These are phyloP conservation scores for Griposia aprilina DNA, from an alignment of 2,888 invertebrate genomes.

Conservation along the genomic window DNA sequence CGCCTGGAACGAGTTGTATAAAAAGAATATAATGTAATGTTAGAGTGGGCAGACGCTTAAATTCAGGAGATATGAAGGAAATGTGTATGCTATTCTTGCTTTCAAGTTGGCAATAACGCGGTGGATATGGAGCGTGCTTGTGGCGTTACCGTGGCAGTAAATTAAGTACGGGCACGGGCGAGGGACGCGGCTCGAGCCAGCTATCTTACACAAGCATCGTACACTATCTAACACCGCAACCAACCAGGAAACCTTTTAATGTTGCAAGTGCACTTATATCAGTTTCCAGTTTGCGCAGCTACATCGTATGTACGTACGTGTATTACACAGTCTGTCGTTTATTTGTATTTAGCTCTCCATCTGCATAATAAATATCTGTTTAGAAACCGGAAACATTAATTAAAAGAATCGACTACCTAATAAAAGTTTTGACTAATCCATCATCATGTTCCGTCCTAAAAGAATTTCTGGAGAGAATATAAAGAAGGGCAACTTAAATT, in stretches of 20 bases:
- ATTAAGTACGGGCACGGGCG: conserved; percentile 83
- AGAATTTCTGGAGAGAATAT: conserved; percentile 81
- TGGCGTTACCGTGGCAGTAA: conserved; percentile 89
- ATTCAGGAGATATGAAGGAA: conserved; percentile 87
- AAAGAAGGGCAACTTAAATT: conserved; percentile 85
- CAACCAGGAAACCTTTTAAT: conserved; percentile 75
- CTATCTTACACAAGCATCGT: conserved; percentile 80
- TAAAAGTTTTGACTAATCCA: conserved; percentile 17
- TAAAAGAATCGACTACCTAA: conserved; percentile 21
- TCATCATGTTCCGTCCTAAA: too few species aligned
- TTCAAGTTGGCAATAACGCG: conserved; percentile 90
- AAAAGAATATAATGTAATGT: conserved; percentile 81
- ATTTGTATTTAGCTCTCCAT: conserved; percentile 24
- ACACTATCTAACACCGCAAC: conserved; percentile 76
- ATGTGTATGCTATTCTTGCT: conserved; percentile 88
- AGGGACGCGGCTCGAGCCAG: conserved; percentile 80
- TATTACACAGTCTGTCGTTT: conserved; percentile 32
- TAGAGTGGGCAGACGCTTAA: conserved; percentile 84
- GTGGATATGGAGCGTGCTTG: conserved; percentile 88
- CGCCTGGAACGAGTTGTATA: conserved; percentile 72
- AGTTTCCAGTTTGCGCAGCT: conserved; percentile 71
- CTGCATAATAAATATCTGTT: conserved; percentile 18
- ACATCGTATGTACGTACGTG: conserved; percentile 45
- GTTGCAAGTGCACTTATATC: conserved; percentile 75
- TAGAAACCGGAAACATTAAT: conserved; percentile 14